Conservation (phyloP, 2,797 vertebrate species). For the Cirrhinus mrigala region DNA sequence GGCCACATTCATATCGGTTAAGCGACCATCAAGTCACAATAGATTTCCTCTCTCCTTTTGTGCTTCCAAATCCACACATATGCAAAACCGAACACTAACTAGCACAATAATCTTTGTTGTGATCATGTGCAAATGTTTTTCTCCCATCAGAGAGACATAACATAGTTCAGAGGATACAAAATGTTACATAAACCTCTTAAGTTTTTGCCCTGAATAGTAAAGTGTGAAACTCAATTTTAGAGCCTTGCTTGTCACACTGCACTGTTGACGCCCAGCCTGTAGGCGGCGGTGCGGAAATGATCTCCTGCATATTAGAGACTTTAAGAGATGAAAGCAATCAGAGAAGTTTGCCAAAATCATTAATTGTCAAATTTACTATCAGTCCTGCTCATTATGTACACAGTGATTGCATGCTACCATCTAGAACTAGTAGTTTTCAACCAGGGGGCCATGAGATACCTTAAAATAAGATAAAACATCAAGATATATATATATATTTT, state of each 20-base stretch:
- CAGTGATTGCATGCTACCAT: no score
- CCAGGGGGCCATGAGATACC: neutral
- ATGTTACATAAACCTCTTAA: neutral
- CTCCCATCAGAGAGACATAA: neutral
- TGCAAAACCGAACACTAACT: neutral
- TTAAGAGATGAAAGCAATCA: slow-evolving; percentile 21
- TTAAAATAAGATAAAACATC: neutral
- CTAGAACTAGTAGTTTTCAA: neutral
- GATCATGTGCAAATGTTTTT: neutral
- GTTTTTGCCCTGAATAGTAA: slow-evolving; percentile 7
- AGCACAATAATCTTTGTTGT: neutral
- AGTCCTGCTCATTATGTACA: neutral
- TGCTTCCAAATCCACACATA: neutral
- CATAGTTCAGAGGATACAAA: neutral
- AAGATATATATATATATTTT: neutral
- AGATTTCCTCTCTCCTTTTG: slow-evolving; percentile 2
- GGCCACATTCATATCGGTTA: slow-evolving; percentile 28
- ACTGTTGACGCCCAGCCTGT: neutral
- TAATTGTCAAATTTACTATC: slow-evolving; percentile 16
- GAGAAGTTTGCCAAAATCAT: slow-evolving; percentile 16
- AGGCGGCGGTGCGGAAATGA: neutral
- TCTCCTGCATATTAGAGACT: slow-evolving; percentile 25
- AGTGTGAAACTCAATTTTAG: slow-evolving; percentile 9
- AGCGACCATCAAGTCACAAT: slow-evolving; percentile 1
- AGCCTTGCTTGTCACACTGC: neutral